Conservation (phyloP, 2,888 invertebrate species). For the Andrena bicolor region DNA sequence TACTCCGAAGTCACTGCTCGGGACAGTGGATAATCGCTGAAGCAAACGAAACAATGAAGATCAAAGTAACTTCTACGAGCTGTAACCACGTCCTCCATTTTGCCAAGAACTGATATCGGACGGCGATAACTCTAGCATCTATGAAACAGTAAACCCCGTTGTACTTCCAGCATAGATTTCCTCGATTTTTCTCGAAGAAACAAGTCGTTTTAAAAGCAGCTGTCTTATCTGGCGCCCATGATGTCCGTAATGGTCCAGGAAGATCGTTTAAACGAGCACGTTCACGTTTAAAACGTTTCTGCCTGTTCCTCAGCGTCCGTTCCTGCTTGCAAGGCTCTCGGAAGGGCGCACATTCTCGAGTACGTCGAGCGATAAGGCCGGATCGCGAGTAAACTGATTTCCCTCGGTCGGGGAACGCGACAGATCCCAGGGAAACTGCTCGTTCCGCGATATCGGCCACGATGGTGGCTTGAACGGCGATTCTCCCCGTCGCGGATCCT, state of each 20-base stretch:
- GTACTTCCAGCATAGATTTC: too few species aligned
- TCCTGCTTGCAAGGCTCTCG: background rate
- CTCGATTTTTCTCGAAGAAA: background rate
- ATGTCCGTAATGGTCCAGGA: conserved; percentile 8
- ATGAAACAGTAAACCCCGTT: too few species aligned
- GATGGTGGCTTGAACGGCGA: conserved; percentile 46
- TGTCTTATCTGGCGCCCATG: background rate
- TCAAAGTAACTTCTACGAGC: conserved; percentile 12
- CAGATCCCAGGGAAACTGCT: conserved; percentile 48
- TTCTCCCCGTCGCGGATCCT: conserved; percentile 18
- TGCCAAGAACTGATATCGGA: background rate
- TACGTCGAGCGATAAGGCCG: conserved; percentile 51
- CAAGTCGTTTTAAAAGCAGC: background rate
- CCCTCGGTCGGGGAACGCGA: conserved; percentile 53
- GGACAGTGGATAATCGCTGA: conserved; percentile 25
- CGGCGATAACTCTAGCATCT: background rate
- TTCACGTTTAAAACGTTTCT: conserved; percentile 8
- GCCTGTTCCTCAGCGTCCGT: background rate
- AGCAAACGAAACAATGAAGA: background rate
- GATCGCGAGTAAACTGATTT: conserved; percentile 61
- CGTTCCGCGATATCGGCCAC: conserved; percentile 65
- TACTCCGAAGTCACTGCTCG: background rate
- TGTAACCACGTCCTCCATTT: background rate
- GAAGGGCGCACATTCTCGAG: background rate
- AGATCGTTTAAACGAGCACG: conserved; percentile 10